A percentile compares a stretch with the other conserved stretches of the same genome.
These are phyloP conservation scores for Musca vetustissima DNA, from an alignment of 1,140 invertebrate genomes.

Conservation along the genomic window DNA sequence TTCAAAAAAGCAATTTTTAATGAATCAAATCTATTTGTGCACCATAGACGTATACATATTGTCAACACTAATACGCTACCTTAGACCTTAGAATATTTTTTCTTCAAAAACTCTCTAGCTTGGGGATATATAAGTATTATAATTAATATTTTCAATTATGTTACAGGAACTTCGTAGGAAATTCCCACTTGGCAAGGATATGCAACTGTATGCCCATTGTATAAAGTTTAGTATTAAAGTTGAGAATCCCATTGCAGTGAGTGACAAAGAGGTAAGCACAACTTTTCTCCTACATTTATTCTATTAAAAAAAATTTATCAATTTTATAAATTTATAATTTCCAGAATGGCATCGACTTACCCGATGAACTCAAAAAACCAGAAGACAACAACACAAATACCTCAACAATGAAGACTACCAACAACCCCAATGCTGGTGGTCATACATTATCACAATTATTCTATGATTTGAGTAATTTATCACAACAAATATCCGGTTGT, in stretches of 20 bases:
- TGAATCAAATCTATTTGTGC: too few relatives aligned
- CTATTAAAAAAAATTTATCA: not conserved
- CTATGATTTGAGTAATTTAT: slow-evolving; percentile 29
- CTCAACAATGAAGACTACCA: not conserved
- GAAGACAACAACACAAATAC: not conserved
- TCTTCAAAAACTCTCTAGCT: too few relatives aligned
- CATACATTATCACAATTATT: slow-evolving; percentile 34
- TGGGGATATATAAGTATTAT: too few relatives aligned
- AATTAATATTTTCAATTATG: not conserved
- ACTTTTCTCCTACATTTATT: not conserved
- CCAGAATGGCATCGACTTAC: slow-evolving; percentile 17
- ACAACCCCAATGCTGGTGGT: not conserved
- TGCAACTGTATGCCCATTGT: slow-evolving; percentile 46
- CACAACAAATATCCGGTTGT: slow-evolving; percentile 10
- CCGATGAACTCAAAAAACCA: not conserved
- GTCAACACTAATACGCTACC: too few relatives aligned
- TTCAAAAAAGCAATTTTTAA: too few relatives aligned
- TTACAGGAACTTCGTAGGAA: slow-evolving; percentile 33
- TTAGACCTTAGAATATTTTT: too few relatives aligned
- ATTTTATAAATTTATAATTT: not conserved
- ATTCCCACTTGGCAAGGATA: slow-evolving; percentile 34
- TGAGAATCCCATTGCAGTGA: not conserved
- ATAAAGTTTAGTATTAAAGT: slow-evolving; percentile 34
- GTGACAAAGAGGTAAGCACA: slow-evolving; percentile 25
- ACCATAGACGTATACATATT: too few relatives aligned